Evolutionary conservation across 2,113 vertebrate genomes (phyloP).

Genomic region (Marcusenius ussheri): DNA sequence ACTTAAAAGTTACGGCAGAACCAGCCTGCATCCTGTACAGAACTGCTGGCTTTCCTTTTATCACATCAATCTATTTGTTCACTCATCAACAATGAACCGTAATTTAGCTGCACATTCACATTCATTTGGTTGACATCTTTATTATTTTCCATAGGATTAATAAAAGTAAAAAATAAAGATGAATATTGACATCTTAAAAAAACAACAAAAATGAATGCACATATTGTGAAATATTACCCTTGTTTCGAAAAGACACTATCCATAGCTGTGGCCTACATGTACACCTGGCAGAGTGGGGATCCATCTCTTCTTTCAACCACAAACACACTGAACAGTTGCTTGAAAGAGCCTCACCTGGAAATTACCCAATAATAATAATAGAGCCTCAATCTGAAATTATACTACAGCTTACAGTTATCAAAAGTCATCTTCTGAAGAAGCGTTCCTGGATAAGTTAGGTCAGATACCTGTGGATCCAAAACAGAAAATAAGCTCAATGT

Average conservation of each 20-base stretch:
- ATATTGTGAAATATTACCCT: neutral
- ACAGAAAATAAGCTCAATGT: neutral
- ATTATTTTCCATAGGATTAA: conserved; percentile 9
- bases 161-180: conserved; percentile 13
- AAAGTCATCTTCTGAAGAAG: neutral
- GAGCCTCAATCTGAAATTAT: neutral
- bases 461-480: neutral
- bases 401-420: neutral
- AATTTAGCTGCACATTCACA: neutral
- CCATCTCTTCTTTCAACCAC: neutral
- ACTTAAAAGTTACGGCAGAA: neutral
- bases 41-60: neutral
- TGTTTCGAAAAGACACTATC: neutral
- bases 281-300: neutral
- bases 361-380: neutral
- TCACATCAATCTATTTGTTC: neutral
- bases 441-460: neutral
- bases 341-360: neutral
- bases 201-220: neutral
- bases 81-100: neutral
- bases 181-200: conserved; percentile 15
- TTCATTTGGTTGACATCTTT: conserved; percentile 1
- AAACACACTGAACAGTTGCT: neutral
- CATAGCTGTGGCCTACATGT: neutral
- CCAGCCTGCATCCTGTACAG: neutral